Percentiles rank a stretch among this genome's conserved stretches.
phyloP scores from a whole-genome alignment of 1,140 invertebrate species.

The Lerema accius region DNA sequence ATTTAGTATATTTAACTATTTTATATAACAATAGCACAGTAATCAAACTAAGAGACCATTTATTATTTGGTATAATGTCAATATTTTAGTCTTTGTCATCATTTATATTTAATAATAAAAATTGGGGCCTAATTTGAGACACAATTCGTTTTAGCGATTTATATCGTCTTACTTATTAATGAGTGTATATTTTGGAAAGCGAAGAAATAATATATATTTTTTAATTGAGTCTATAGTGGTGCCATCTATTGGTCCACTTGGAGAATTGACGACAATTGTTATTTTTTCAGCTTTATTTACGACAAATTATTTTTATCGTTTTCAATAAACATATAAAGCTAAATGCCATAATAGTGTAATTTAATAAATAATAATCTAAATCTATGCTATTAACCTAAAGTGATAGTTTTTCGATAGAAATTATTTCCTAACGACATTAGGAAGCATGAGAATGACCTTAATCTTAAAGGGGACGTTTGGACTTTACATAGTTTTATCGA shows the following conservation, averaged over 20 bases:
- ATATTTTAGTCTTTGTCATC: not conserved
- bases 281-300: too few relatives aligned
- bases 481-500: not conserved
- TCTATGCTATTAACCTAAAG: not conserved
- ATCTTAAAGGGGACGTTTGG: conserved; percentile 9
- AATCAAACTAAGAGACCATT: not conserved
- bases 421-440: not conserved
- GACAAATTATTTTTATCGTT: too few relatives aligned
- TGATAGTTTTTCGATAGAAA: not conserved
- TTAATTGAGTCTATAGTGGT: too few relatives aligned
- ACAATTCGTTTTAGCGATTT: too few relatives aligned
- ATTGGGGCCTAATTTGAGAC: not conserved
- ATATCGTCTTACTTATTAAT: not conserved
- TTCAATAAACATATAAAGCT: not conserved
- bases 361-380: not conserved
- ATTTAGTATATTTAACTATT: not conserved
- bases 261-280: too few relatives aligned
- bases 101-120: not conserved
- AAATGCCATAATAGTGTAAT: not conserved
- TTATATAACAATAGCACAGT: not conserved
- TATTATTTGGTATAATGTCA: not conserved
- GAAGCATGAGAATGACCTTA: conserved; percentile 10
- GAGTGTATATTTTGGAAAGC: not conserved
- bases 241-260: too few relatives aligned
- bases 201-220: too few relatives aligned